Evolutionary conservation across 2,888 invertebrate genomes (phyloP), one percentile per base, ranked within the genome.

Genomic region (Orthonychiurus folsomi): DNA sequence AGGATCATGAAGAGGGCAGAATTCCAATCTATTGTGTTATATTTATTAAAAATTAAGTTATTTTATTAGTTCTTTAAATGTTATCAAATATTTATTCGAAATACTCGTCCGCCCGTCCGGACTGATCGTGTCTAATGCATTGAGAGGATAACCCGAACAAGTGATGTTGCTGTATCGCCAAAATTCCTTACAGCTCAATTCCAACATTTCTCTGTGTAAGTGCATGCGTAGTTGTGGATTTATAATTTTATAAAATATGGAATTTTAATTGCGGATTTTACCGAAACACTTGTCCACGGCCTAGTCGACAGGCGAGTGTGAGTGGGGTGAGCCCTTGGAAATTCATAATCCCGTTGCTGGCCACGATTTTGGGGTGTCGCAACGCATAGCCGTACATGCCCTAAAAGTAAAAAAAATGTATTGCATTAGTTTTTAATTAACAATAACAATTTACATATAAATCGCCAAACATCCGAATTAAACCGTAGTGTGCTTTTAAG

Each of bases 131-230:
- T 99, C 99, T 74, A 99, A 80, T 1, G 95, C 94, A 77, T 93
- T 94, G 60, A 99, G 80, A 0, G 96, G 96, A 78, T 99, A 99
- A 2, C 93, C 95, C 0, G 96, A 95, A 78, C 97, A 99, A 12
- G 94, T 95, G 73, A 97, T 95, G 76, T 97, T 97, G 75, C 95
- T 95, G 80, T 96, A 99, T 59, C 96, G 82, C 99, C 99, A 99
- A 79, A 97, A 94, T 79, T 96, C 97, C 76, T 91, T 83, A 18
- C 89, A 88, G 12, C 89, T 93, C 9, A 97, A 82, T 77, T 99
- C 97, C 78, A 99, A 82, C 93, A 99, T 97, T 80, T 96, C 96
- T 70, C 91, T 65, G 23, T n/a, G 48, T 15, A 12, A 48, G 48
- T 15, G n/a, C 12, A n/a, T 12, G 12, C 48, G 21, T 5, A 9